Evolutionary conservation across 1,140 invertebrate genomes (phyloP).

Genomic region (Zaprionus capensis): DNA sequence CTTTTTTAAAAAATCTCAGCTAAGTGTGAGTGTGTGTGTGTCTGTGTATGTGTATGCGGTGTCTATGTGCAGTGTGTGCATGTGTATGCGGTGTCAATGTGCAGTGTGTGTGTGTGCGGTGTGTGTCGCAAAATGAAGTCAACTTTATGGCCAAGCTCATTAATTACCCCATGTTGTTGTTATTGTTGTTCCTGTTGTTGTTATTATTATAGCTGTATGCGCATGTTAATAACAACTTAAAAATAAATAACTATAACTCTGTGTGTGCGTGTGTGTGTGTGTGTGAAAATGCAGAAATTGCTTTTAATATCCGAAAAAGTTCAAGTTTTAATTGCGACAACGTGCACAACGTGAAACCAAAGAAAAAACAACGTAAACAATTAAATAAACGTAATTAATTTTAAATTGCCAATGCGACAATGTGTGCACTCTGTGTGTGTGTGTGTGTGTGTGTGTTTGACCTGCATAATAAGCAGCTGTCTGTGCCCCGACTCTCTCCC

Average conservation of each 20-base stretch:
- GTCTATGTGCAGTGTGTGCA: slow-evolving; percentile 1
- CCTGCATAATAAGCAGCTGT: slow-evolving; percentile 21
- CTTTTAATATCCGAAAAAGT: slow-evolving; percentile 58
- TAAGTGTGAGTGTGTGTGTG: slow-evolving; percentile 17
- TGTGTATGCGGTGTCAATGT: no score
- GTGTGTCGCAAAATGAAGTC: slow-evolving; percentile 61
- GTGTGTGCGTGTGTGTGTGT: slow-evolving; percentile 11
- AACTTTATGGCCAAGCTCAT: slow-evolving; percentile 62
- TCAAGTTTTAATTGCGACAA: slow-evolving; percentile 61
- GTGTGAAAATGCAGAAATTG: slow-evolving; percentile 60
- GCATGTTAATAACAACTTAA: slow-evolving; percentile 69
- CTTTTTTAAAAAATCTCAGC: slow-evolving; percentile 53
- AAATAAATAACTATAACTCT: slow-evolving; percentile 62
- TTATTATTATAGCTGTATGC: slow-evolving; percentile 20
- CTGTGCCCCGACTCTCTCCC: no score
- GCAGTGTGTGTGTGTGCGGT: slow-evolving; percentile 20
- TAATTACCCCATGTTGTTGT: slow-evolving; percentile 58
- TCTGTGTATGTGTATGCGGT: neutral
- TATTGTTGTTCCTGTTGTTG: slow-evolving; percentile 35
- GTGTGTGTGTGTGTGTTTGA: slow-evolving; percentile 36
- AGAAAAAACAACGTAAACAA: slow-evolving; percentile 55
- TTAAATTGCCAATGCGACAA: slow-evolving; percentile 54
- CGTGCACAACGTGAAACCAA: slow-evolving; percentile 61
- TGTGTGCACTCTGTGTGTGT: neutral
- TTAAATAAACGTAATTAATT: slow-evolving; percentile 66